Evolutionary conservation across 1,140 invertebrate species (phyloP), one percentile per base, ranked within the genome.

Genomic region (Macrostomum lignano): DNA sequence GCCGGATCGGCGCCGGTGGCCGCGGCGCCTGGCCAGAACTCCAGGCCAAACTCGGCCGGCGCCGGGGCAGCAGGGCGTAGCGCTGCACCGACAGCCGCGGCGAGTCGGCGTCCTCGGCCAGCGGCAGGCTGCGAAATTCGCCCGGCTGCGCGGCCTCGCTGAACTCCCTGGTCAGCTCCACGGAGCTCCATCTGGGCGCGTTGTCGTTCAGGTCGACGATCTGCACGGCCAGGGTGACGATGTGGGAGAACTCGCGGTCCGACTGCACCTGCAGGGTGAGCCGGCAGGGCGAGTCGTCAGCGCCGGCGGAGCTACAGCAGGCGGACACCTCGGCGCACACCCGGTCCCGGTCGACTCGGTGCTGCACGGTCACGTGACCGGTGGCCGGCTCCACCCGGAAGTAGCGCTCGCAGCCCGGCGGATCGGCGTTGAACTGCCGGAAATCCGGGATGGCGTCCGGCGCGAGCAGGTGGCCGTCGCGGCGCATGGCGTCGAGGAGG

Each of bases 131-230:
- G 9, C 29, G 28, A 17, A 19, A 21, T 3, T 19, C 20, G 10
- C 34, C 34, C 9, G 23, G 14, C 11, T 21, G 13, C 11, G 21
- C 24, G 7, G 17, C 13, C 20, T 38, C 37, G 2, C 19, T 23
- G 15, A 38, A 17, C 3, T 21, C 13, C 5, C 21, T 2, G 24
- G 17, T 15, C 17, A 36, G 15, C 17, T 21, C 13, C n/a, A 25
- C 21, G 21, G 28, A 17, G 7, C 7, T 17, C 14, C 33, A 38
- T n/a, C 11, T 21, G 28, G 37, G 37, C 26, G 34, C 15, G 32
- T 38, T 38, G 33, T 38, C 37, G 21, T 38, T 38, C 13, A 38
- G 29, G 17, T 38, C 37, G 2, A 23, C 9, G 7, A 38, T 33
- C n/a, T 36, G 15, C 3, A 38, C 17, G 13, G 21, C 25, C 3